A percentile compares a stretch with the other conserved stretches of the same genome.
Conservation (phyloP, 2,113 vertebrate genomes). For the Seriola dumerili region DNA sequence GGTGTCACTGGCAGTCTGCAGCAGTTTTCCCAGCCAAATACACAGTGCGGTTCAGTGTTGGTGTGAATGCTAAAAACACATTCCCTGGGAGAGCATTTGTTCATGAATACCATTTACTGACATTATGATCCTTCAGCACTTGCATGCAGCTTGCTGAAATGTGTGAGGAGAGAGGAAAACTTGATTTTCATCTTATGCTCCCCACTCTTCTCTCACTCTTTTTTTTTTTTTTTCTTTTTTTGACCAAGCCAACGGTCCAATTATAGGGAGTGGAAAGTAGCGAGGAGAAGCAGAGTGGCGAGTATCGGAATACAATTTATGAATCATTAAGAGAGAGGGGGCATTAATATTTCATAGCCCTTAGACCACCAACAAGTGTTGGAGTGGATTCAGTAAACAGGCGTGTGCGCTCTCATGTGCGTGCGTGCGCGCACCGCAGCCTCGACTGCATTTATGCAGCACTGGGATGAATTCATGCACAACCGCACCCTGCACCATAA, state of each 20-base stretch:
- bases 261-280: slow-evolving; percentile 65
- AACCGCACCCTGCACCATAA: slow-evolving; percentile 52
- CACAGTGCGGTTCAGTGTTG: slow-evolving; percentile 26
- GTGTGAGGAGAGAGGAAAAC: slow-evolving; percentile 40
- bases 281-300: slow-evolving; percentile 64
- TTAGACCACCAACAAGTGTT: slow-evolving; percentile 80
- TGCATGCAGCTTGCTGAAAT: slow-evolving; percentile 55
- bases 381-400: slow-evolving; percentile 73
- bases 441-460: slow-evolving; percentile 53
- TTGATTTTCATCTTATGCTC: slow-evolving; percentile 59
- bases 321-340: slow-evolving; percentile 81
- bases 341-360: slow-evolving; percentile 82
- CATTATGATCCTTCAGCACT: slow-evolving; percentile 70
- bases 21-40: slow-evolving; percentile 39
- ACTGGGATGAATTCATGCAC: slow-evolving; percentile 27
- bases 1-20: slow-evolving; percentile 43
- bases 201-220: slow-evolving; percentile 1
- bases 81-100: slow-evolving; percentile 53
- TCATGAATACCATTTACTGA: slow-evolving; percentile 79
- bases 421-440: slow-evolving; percentile 17
- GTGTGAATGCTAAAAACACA: slow-evolving; percentile 50
- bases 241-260: slow-evolving; percentile 73
- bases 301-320: slow-evolving; percentile 83
- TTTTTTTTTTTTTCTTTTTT: slow-evolving; percentile 15
- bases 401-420: slow-evolving; percentile 23